Evolutionary conservation across 2,888 invertebrate genomes (phyloP), one percentile per base, ranked within the genome.

Genomic region (Macrophya alboannulata): DNA sequence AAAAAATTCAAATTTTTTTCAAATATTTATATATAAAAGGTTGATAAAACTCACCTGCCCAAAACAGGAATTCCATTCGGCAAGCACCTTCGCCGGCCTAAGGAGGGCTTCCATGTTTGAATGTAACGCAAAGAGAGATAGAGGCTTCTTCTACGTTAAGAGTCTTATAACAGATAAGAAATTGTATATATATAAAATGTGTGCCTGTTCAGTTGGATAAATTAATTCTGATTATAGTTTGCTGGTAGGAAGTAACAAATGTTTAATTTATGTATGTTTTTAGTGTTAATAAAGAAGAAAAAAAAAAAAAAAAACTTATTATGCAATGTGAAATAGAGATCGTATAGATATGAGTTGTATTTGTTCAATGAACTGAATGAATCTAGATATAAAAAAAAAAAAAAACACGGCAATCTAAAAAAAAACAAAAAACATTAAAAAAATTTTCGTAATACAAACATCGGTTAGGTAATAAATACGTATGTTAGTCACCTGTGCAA

Each of bases 41-140:
- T 45, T 4, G 9, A 21, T 9, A 8, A 74, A 74, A 74, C 68
- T 68, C 89, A 92, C 93, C 90, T 92, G 88, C 21, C 91, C 88
- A n/a, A 93, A 87, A 4, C 92, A 91, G 87, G 91, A 92, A 45
- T 89, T 90, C 93, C 92, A 93, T 48, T 91, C 89, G 0, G 92
- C 91, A 9, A 93, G 87, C 84, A 91, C 91, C 86, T 91, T 92
- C 5, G 89, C 91, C 17, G 92, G 89, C 87, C 90, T 91, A 89
- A 91, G 90, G 76, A 93, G 89, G n/a, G 71, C 48, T 68, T 83
- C 83, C 83, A 83, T 83, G 51, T 62, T 81, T 40, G 10, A 59
- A 37, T 40, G 43, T 21, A 10, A 43, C 43, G n/a, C 21, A 21
- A 25, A 77, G 21, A 17, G 9, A 40, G 81, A 62, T 17, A 51